phyloP scores from a whole-genome alignment of 23 tunicate species.

The Styela clava region DNA sequence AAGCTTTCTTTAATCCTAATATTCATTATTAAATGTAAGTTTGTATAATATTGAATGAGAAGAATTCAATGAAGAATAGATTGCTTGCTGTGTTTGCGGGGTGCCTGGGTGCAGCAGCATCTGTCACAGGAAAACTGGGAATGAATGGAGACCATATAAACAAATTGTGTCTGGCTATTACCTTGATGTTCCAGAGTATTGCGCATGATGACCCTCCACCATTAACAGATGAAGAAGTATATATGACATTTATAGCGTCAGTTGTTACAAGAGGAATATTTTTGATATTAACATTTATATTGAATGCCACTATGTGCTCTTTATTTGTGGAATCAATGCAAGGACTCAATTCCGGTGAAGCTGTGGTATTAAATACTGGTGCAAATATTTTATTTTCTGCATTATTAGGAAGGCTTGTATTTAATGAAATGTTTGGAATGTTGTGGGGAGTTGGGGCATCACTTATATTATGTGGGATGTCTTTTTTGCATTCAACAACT shows the following conservation, averaged over 20 bases:
- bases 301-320: constrained; percentile 76
- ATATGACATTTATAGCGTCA: not conserved
- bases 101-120: constrained; percentile 55
- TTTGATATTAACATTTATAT: constrained; percentile 25
- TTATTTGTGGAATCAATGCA: constrained; percentile 86
- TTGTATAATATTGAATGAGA: too few relatives aligned
- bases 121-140: constrained; percentile 55
- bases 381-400: constrained; percentile 68
- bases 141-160: not conserved
- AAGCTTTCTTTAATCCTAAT: too few relatives aligned
- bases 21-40: too few relatives aligned
- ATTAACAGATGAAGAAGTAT: not conserved
- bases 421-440: constrained; percentile 47
- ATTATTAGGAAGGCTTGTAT: constrained; percentile 46
- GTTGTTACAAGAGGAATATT: constrained; percentile 20
- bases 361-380: constrained; percentile 63
- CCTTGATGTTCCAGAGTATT: not conserved
- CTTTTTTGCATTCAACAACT: constrained; percentile 20
- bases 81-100: constrained; percentile 56
- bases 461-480: constrained; percentile 50
- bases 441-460: constrained; percentile 76
- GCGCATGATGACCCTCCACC: not conserved
- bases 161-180: too few relatives aligned
- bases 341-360: constrained; percentile 47
- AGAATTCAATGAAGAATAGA: constrained; percentile 5